Base-by-base conservation (phyloP, 1,140 invertebrate species). In the Anagrus nilaparvatae region DNA sequence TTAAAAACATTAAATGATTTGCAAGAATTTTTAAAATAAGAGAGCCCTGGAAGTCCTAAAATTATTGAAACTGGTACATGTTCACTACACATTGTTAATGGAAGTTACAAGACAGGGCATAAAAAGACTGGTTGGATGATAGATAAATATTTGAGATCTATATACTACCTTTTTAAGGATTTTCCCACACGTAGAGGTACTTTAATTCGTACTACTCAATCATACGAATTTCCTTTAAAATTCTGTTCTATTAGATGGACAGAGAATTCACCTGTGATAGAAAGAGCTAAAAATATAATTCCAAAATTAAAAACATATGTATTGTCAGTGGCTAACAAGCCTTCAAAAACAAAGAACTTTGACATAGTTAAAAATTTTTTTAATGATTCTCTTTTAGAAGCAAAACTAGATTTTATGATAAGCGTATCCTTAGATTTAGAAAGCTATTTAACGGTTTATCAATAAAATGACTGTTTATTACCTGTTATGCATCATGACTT, bases 161-260 rank as follows among this genome's bases (percentile, higher is more conserved):
- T 3, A 20, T 16, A 34, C 2, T 8, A 5, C 4, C 17, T 18
- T 5, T 48, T 53, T 18, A 50, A 50, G 28, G 17, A 48, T 24
- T 7, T 25, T 9, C 41, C 46, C 23, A n/a, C 49, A 39, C 40
- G 51, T 5, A 32, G 47, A 21, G 49, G 32, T n/a, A 29, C 43
- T n/a, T 51, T 43, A 13, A 43, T 16, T 23, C 4, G 3, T 16
- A 21, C 24, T 24, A 44, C 46, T 30, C 20, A 23, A n/a, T 47
- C 25, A 12, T 16, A 28, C 6, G 4, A 20, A 5, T 50, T 44
- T 31, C 48, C 48, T 9, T 23, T 41, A 9, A 50, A 52, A 27
- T 48, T 50, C 41, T 50, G 51, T 37, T 23, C 38, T 5, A 36
- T 43, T 9, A 18, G 44, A 28, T 52, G 44, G 47, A 9, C 44